Evolutionary conservation across 2,888 invertebrate genomes (phyloP), one percentile per base, ranked within the genome.

Genomic region (Ligdia adustata): DNA sequence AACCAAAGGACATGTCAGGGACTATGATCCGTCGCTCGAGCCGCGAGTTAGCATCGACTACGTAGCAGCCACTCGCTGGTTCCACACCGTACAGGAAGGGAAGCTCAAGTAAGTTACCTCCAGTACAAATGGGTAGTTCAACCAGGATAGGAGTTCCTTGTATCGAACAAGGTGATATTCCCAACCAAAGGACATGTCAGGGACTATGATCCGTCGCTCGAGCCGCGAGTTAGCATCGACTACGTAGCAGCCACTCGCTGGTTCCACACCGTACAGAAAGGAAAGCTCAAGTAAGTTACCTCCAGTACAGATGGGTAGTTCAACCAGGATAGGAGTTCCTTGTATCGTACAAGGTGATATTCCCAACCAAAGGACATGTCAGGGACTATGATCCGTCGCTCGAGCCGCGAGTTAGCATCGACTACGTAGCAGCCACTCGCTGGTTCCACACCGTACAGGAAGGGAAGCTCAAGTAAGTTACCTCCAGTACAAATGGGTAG

Each of bases 201-300:
- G 50, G 93, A 94, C 68, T 94, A 93, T 64, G 81, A 92, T 48
- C 82, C 88, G 0, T 63, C 65, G 2, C 81, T 92, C 0, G 87
- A 92, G 68, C 93, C 93, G 0, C 85, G 88, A 1, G 79, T 91
- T 5, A 75, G 92, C 18, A 91, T 93, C 41, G 93, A 92, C 55
- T 93, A 92, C 61, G 88, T 93, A 1, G 91, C 88, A 1, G 91
- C 90, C 0, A 91, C 92, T 1, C 92, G 92, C 61, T 88, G 93
- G 85, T 93, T 75, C 62, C 77, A 77, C 49, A 61, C 61, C 0
- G 14, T 75, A 15, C 74, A 75, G 43, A 69, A 72, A 9, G 75
- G 73, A 0, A 28, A 65, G 5, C 48, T 68, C 2, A 68, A 69
- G 76, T 77, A 13, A 55, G 68, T 67, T 9, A 11, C 2, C n/a